phyloP scores from a whole-genome alignment of 2,113 vertebrate genomes.

The Colaptes auratus region DNA sequence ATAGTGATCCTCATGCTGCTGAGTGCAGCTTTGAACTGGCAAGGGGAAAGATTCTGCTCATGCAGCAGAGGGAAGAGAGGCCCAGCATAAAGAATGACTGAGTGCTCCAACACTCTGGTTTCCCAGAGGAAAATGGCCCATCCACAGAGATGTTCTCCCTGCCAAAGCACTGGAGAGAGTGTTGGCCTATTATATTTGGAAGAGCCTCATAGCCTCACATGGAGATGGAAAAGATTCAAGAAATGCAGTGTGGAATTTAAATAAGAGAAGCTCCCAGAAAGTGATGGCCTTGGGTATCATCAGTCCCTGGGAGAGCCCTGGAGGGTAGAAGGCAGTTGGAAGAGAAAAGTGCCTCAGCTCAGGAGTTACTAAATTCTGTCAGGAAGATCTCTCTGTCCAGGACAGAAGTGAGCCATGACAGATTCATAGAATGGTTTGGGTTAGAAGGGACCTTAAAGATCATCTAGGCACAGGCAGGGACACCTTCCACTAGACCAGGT shows the following conservation, averaged over 20 bases:
- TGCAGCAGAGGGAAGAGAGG: rapidly evolving
- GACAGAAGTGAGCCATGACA: not conserved
- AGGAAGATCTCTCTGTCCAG: not conserved
- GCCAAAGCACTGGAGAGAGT: slow-evolving; percentile 13
- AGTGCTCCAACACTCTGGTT: not conserved
- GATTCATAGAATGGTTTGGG: too few relatives aligned
- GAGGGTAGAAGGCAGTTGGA: not conserved
- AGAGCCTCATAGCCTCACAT: slow-evolving; percentile 32
- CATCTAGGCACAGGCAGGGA: too few relatives aligned
- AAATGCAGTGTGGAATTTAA: slow-evolving; percentile 30
- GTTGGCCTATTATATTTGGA: not conserved
- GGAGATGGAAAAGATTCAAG: slow-evolving; percentile 50
- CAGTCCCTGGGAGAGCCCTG: not conserved
- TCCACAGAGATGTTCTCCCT: not conserved
- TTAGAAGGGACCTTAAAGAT: too few relatives aligned
- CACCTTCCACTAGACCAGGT: too few relatives aligned
- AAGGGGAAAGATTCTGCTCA: not conserved
- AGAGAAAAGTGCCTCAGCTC: not conserved
- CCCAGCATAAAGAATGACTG: not conserved
- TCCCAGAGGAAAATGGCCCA: not conserved
- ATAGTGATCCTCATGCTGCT: not conserved
- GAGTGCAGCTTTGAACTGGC: not conserved
- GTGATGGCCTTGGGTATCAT: not conserved
- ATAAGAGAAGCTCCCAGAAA: slow-evolving; percentile 40
- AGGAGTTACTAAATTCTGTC: slow-evolving; percentile 18